Evolutionary conservation across 2,888 invertebrate genomes (phyloP).

Genomic region (Azorinus chamasolen): DNA sequence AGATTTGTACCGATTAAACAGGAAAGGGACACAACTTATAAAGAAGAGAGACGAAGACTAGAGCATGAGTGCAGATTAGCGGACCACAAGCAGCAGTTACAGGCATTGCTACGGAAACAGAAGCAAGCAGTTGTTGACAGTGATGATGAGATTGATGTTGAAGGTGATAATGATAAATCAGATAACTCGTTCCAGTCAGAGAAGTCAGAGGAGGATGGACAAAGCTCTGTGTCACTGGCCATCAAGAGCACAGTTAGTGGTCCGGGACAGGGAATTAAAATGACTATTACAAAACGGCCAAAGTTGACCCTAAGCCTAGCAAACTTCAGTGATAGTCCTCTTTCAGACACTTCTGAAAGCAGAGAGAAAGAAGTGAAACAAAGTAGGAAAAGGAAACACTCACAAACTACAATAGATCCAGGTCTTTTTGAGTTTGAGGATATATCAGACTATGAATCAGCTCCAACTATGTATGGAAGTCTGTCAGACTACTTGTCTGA

Average conservation of each 20-base stretch:
- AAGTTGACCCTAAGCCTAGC: slow-evolving; percentile 46
- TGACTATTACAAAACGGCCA: slow-evolving; percentile 82
- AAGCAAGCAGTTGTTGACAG: slow-evolving; percentile 39
- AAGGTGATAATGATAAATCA: slow-evolving; percentile 53
- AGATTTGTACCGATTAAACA: slow-evolving; percentile 51
- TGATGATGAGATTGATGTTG: slow-evolving; percentile 64
- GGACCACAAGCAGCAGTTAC: slow-evolving; percentile 57
- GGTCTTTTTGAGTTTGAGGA: slow-evolving; percentile 52
- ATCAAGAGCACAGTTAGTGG: slow-evolving; percentile 63
- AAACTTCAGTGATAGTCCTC: slow-evolving; percentile 43
- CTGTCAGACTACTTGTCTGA: slow-evolving; percentile 56
- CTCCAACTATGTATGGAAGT: slow-evolving; percentile 3
- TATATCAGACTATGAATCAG: slow-evolving; percentile 69
- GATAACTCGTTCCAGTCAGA: slow-evolving; percentile 46
- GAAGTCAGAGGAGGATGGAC: slow-evolving; percentile 52
- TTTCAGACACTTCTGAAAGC: slow-evolving; percentile 37
- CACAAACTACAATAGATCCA: slow-evolving; percentile 14
- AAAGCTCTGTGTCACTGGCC: slow-evolving; percentile 34
- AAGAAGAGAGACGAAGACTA: slow-evolving; percentile 26
- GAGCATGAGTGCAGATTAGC: slow-evolving; percentile 64
- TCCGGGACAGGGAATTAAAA: slow-evolving; percentile 85
- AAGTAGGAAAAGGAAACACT: slow-evolving; percentile 62
- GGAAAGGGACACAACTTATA: slow-evolving; percentile 43
- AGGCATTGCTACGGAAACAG: slow-evolving; percentile 33
- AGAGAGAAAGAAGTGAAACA: slow-evolving; percentile 48